Conservation (phyloP, 1,140 invertebrate species). For the Stratiolaelaps scimitus region DNA sequence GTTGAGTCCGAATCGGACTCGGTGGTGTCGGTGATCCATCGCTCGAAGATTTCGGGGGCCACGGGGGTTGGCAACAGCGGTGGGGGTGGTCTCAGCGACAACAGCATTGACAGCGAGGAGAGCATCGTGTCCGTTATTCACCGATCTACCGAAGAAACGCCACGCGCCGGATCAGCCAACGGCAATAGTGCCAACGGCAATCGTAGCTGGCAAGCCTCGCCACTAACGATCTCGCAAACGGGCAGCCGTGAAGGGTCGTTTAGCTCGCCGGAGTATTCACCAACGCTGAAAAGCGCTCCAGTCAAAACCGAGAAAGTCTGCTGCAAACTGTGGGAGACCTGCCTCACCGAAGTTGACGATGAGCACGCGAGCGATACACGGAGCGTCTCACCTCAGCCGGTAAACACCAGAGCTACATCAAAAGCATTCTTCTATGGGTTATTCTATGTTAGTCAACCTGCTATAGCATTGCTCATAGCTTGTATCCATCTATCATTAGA, state of each 20-base stretch:
- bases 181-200: constrained; percentile 29
- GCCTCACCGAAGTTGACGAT: neutral
- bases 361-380: constrained; percentile 1
- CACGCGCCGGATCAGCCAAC: constrained; percentile 29
- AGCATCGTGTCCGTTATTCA: constrained; percentile 42
- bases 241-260: constrained; percentile 23
- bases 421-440: too few species aligned
- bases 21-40: constrained; percentile 20
- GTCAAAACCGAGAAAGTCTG: constrained; percentile 4
- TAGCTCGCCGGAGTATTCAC: constrained; percentile 26
- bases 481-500: too few species aligned
- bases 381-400: constrained; percentile 2
- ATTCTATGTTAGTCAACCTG: too few species aligned
- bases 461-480: too few species aligned
- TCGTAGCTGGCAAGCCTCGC: constrained; percentile 33
- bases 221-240: constrained; percentile 31
- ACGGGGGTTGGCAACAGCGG: constrained; percentile 50
- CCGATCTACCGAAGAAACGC: constrained; percentile 31
- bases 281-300: constrained; percentile 9
- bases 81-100: constrained; percentile 54
- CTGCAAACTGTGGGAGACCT: constrained; percentile 18
- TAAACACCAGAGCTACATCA: too few species aligned
- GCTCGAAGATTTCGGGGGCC: constrained; percentile 30
- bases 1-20: constrained; percentile 26
- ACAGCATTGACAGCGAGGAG: constrained; percentile 38